Evolutionary conservation across 2,113 vertebrate species (phyloP).

Genomic region (Elachura formosa): DNA sequence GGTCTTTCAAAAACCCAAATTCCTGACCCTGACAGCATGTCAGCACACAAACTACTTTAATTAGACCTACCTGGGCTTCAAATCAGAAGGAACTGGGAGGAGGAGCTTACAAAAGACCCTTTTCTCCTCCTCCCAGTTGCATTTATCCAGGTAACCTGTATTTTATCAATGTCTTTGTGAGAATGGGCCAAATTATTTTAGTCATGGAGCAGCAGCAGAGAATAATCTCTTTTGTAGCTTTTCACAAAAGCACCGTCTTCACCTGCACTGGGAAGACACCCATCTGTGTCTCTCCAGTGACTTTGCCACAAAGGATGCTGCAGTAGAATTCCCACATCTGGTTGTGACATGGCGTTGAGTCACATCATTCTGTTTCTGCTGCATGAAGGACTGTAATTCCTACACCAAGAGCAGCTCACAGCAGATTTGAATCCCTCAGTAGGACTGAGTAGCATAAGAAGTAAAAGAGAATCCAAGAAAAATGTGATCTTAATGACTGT

Average conservation of each 20-base stretch:
- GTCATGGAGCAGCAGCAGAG: not conserved
- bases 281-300: not conserved
- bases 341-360: not conserved
- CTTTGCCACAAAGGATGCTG: not conserved
- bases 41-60: not conserved
- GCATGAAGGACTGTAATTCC: not conserved
- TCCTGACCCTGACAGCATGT: not conserved
- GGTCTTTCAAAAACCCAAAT: not conserved
- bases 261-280: not conserved
- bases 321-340: not conserved
- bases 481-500: not conserved
- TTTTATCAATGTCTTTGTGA: not conserved
- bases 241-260: not conserved
- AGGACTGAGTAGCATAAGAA: not conserved
- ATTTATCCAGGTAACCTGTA: not conserved
- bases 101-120: not conserved
- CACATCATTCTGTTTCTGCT: not conserved
- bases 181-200: not conserved
- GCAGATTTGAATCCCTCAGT: not conserved
- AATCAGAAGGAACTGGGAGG: not conserved
- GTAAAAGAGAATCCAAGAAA: not conserved
- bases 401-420: not conserved
- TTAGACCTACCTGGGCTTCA: not conserved
- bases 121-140: not conserved
- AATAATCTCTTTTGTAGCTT: not conserved